These are phyloP conservation scores for Drosophila nigromelanica DNA, from an alignment of 1,140 invertebrate genomes.

Conservation along the genomic window DNA sequence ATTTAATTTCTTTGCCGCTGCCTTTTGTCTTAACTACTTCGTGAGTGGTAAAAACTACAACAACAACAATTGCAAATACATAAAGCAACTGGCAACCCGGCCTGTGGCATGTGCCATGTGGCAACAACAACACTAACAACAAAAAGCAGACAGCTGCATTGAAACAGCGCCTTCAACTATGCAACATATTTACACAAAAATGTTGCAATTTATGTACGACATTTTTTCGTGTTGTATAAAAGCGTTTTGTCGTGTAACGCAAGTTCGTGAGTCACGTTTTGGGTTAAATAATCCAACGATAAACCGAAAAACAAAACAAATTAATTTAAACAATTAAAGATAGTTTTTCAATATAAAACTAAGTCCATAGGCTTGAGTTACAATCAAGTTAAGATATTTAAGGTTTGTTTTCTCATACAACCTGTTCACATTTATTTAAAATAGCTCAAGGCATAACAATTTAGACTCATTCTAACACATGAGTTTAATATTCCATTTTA, in stretches of 20 bases:
- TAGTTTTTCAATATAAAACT: too few relatives aligned
- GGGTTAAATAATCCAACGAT: too few relatives aligned
- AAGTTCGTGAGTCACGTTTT: not conserved
- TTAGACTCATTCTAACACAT: too few relatives aligned
- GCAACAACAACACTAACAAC: conserved; percentile 4
- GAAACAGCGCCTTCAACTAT: conserved; percentile 2
- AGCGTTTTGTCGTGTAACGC: not conserved
- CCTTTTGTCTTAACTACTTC: conserved; percentile 45
- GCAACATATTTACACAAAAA: conserved; percentile 9
- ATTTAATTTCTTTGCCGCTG: conserved; percentile 51
- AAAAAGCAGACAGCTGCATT: conserved; percentile 11
- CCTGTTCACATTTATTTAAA: too few relatives aligned
- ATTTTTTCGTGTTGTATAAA: too few relatives aligned
- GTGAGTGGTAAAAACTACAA: conserved; percentile 7
- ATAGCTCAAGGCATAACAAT: too few relatives aligned
- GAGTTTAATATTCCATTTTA: too few relatives aligned
- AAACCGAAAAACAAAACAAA: too few relatives aligned
- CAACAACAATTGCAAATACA: conserved; percentile 16
- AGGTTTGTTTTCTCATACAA: too few relatives aligned
- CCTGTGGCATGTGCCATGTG: conserved; percentile 12
- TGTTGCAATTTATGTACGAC: not conserved
- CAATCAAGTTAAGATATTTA: too few relatives aligned
- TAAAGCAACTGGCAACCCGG: conserved; percentile 9
- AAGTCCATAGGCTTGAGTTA: too few relatives aligned
- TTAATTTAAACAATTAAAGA: too few relatives aligned